Conservation (phyloP, 2,113 vertebrate species). For the Tachysurus vachellii region DNA sequence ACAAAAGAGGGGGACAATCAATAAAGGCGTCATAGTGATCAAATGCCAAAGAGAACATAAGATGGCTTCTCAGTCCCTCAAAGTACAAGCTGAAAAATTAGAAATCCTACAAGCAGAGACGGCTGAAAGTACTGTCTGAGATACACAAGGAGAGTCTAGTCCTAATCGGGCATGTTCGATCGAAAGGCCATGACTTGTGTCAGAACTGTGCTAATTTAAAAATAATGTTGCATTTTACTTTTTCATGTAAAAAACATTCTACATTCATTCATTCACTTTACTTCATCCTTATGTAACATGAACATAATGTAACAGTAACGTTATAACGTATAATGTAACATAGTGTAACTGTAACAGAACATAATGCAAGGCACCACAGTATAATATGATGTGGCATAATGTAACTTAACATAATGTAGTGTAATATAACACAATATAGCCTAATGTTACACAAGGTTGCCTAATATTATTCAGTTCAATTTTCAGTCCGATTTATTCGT, state of each 20-base stretch:
- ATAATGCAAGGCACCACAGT: not conserved
- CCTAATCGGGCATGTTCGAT: no score
- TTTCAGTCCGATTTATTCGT: no score
- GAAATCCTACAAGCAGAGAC: not conserved
- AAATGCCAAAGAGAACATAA: conserved; percentile 15
- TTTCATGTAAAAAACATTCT: not conserved
- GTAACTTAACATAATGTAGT: not conserved
- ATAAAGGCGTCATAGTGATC: conserved; percentile 19
- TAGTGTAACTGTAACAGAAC: not conserved
- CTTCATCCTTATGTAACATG: not conserved
- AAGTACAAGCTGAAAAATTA: not conserved
- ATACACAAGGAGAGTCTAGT: not conserved
- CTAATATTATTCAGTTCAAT: no score
- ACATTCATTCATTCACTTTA: no score
- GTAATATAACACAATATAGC: not conserved
- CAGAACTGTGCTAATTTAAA: not conserved
- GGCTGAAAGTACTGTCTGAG: not conserved
- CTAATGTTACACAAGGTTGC: no score
- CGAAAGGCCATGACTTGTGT: not conserved
- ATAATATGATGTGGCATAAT: not conserved
- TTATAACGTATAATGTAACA: no score
- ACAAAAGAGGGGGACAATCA: conserved; percentile 21
- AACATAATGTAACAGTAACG: no score
- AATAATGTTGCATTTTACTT: not conserved
- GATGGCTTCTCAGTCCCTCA: not conserved